These are phyloP conservation scores for Anolis apletophallus DNA, from an alignment of 2,797 vertebrate genomes.

Conservation along the genomic window DNA sequence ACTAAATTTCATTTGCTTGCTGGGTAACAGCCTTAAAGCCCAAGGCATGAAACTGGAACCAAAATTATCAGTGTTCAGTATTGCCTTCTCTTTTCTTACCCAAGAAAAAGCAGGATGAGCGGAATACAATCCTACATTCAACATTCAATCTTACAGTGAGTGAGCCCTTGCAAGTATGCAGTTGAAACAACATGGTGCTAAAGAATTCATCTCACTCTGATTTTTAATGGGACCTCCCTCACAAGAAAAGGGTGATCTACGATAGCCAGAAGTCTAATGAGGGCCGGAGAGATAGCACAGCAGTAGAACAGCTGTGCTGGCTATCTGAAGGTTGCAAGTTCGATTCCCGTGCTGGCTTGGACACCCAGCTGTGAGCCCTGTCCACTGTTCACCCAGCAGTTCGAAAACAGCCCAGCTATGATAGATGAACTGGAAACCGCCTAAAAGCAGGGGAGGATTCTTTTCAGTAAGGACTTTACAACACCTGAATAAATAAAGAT, in stretches of 20 bases:
- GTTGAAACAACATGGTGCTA: neutral
- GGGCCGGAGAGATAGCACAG: no score
- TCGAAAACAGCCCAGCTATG: no score
- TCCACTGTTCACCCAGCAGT: no score
- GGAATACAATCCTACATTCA: neutral
- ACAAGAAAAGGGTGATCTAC: neutral
- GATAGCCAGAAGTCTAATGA: neutral
- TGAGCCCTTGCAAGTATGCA: neutral
- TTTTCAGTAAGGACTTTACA: no score
- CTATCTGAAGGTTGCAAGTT: no score
- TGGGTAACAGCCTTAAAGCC: neutral
- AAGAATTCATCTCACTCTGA: neutral
- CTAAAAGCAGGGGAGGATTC: no score
- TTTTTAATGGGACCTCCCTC: neutral
- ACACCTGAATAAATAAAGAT: no score
- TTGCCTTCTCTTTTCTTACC: neutral
- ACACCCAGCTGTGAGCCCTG: no score
- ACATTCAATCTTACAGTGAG: neutral
- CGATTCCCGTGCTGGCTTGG: no score
- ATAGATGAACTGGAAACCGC: no score
- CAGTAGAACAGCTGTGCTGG: no score
- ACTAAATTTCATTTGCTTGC: neutral
- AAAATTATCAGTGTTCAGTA: neutral
- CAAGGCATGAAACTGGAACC: neutral
- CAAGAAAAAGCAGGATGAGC: conserved; percentile 1